These are phyloP conservation scores for Melipona bicolor DNA, from an alignment of 2,888 invertebrate genomes.

Conservation along the genomic window DNA sequence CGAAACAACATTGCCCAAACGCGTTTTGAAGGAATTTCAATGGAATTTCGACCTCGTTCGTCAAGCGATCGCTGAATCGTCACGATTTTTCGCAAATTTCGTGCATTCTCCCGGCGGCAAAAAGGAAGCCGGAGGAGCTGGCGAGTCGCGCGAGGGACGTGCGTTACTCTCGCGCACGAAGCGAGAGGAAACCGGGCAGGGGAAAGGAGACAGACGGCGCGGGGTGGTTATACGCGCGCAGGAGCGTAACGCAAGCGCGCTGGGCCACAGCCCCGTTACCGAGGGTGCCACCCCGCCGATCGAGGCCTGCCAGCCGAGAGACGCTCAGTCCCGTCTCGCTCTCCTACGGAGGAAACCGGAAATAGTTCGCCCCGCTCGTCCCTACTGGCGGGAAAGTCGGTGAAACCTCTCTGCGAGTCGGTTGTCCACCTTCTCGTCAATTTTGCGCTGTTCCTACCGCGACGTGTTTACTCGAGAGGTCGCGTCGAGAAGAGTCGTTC, in stretches of 20 bases:
- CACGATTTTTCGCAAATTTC: slow-evolving; percentile 41
- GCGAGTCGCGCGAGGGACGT: background rate
- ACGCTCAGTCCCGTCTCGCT: slow-evolving; percentile 79
- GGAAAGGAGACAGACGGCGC: slow-evolving; percentile 18
- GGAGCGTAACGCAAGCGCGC: slow-evolving; percentile 79
- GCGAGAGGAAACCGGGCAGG: background rate
- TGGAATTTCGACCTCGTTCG: too few species aligned
- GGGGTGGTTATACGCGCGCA: slow-evolving; percentile 74
- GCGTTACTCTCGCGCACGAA: background rate
- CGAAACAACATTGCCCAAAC: background rate
- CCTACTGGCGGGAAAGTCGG: slow-evolving; percentile 70
- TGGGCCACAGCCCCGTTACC: slow-evolving; percentile 73
- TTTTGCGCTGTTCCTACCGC: too few species aligned
- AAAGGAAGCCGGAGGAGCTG: slow-evolving; percentile 29
- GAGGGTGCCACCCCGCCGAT: slow-evolving; percentile 78
- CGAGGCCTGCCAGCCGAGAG: slow-evolving; percentile 72
- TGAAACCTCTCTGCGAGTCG: background rate
- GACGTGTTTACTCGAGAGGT: too few species aligned
- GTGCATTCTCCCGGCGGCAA: slow-evolving; percentile 35
- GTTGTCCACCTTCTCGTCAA: too few species aligned
- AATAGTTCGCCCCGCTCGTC: slow-evolving; percentile 42
- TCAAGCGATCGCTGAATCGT: background rate
- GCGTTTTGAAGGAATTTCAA: too few species aligned
- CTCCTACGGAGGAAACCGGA: slow-evolving; percentile 70
- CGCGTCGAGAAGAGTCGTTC: too few species aligned